Evolutionary conservation across 2,888 invertebrate genomes (phyloP), one percentile per base, ranked within the genome.

Genomic region (Philopedon plagiatum): DNA sequence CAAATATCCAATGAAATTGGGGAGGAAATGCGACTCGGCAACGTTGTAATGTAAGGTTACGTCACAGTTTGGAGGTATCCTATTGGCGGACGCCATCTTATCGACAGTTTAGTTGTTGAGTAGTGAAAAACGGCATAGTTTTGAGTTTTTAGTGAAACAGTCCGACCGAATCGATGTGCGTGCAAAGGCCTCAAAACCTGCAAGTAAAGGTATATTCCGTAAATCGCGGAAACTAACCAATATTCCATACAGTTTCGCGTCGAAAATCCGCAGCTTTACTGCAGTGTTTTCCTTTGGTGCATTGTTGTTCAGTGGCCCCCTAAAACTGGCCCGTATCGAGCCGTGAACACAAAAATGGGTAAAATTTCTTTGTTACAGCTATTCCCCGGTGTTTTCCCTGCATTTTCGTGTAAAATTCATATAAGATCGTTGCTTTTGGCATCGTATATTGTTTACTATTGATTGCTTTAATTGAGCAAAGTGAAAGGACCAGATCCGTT

Each of bases 41-140:
- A 65, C 60, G 15, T 21, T 13, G 60, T 18, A 44, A 39, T 21
- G 9, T 0, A 49, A 57, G 41, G 44, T 75, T 75, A 73, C 75
- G 75, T 75, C 75, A 75, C 63, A 70, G 15, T 61, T 66, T 66
- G 54, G 26, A 68, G 62, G 26, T 61, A 56, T 78, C 69, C 79
- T 79, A 83, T 83, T 83, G 83, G 82, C 76, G 77, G 82, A 79
- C 83, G 83, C 83, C 83, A 83, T 83, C 81, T 83, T 83, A 82
- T 82, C 80, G 81, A 82, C 81, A 82, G 82, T 82, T 75, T 44
- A 73, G 70, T 69, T 64, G 75, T 67, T 54, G 70, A 73, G 64
- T 66, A 63, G 66, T 21, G 57, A 71, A 71, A 65, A 68, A 72
- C 71, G 67, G 68, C 46, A 66, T 71, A 72, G 67, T 75, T 75